Percentiles rank a stretch among this genome's conserved stretches.
Evolutionary conservation across 1,140 invertebrate species (phyloP).

Genomic region (Drosophila subpulchrella): DNA sequence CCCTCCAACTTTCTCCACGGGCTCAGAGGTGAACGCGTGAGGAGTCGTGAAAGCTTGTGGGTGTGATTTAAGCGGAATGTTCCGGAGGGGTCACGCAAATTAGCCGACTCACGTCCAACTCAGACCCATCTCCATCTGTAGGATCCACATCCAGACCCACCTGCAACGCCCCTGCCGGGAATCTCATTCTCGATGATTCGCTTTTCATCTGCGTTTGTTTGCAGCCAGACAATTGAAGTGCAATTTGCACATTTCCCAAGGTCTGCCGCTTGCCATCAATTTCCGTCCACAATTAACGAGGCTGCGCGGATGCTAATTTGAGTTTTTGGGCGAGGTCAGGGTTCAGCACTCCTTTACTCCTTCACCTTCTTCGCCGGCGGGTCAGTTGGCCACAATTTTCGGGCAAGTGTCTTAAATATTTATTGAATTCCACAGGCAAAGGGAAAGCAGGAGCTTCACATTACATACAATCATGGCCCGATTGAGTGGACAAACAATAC

Average conservation of each 20-base stretch:
- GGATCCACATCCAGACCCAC: neutral
- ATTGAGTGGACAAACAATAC: conserved; percentile 74
- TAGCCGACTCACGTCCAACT: conserved; percentile 1
- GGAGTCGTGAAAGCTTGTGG: neutral
- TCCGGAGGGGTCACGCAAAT: neutral
- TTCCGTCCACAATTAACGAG: conserved; percentile 54
- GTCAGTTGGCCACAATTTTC: neutral
- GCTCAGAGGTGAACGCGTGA: conserved; percentile 16
- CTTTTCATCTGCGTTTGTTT: conserved; percentile 44
- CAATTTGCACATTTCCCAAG: conserved; percentile 54
- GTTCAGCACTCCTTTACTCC: too few relatives aligned
- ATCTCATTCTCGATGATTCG: neutral
- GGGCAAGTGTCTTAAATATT: conserved; percentile 56
- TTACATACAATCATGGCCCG: conserved; percentile 55
- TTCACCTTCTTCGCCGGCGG: neutral
- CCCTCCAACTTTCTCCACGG: neutral
- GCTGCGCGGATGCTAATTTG: conserved; percentile 36
- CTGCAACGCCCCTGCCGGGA: neutral
- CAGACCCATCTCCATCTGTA: neutral
- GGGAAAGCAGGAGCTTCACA: neutral
- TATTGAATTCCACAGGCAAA: conserved; percentile 50
- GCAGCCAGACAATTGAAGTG: conserved; percentile 56
- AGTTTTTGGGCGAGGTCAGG: neutral
- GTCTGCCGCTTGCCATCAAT: conserved; percentile 11
- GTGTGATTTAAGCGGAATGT: neutral